Conservation (phyloP, 2,113 vertebrate genomes). For the Lichenostomus cassidix region DNA sequence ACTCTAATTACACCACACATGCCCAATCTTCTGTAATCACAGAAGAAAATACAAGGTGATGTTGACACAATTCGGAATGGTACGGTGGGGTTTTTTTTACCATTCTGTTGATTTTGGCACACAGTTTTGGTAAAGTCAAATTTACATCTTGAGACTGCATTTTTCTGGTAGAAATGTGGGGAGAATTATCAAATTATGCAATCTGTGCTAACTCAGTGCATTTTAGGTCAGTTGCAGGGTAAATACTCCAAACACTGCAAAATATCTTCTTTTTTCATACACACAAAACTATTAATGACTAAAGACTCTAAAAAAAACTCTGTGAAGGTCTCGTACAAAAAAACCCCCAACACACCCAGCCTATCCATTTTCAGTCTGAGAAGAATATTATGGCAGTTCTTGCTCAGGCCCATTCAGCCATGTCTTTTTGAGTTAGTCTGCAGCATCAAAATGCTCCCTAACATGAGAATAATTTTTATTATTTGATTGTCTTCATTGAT, state of each 20-base stretch:
- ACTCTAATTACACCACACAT: conserved; percentile 2
- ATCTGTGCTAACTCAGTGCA: neutral
- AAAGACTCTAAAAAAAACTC: neutral
- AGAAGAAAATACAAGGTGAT: neutral
- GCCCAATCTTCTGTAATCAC: conserved; percentile 10
- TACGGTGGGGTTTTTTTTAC: neutral
- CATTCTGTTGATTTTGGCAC: neutral
- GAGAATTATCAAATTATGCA: neutral
- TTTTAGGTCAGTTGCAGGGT: neutral
- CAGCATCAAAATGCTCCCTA: neutral
- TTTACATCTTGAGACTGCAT: neutral
- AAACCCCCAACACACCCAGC: accelerated
- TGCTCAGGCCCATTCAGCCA: neutral
- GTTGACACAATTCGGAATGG: conserved; percentile 1
- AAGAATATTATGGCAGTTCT: neutral
- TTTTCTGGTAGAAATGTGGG: neutral
- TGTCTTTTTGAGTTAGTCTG: neutral
- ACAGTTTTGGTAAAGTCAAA: neutral
- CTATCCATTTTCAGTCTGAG: neutral
- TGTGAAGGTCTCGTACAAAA: neutral
- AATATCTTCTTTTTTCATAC: neutral
- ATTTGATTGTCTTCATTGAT: neutral
- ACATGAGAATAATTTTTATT: neutral
- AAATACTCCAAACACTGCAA: neutral
- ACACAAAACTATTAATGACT: neutral